Evolutionary conservation across 1,140 invertebrate species (phyloP), one percentile per base, ranked within the genome.

Genomic region (Achroia grisella): DNA sequence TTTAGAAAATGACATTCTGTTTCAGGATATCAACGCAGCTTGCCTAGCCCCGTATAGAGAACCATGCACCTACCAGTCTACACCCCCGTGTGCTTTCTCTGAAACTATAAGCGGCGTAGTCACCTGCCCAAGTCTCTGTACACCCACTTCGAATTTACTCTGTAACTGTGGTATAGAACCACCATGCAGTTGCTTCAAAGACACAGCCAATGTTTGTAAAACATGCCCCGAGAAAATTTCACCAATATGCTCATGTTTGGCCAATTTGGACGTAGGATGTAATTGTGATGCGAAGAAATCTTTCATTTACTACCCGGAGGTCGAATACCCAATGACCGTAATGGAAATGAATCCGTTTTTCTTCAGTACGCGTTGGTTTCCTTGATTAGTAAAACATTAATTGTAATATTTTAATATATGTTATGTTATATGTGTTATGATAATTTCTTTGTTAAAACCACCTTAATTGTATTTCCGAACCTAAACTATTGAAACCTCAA

Each of bases 301-400:
- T 1, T 52, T 39, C 5, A 34, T 64, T 1, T 62, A 63, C 30
- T 75, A 66, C 40, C 66, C 71, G 0, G 66, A 72, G 33, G 69
- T 70, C 0, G 56, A 62, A 4, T 75, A 70, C 36, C 66, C 69
- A 2, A 11, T 56, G 10, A 44, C 53, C 0, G 41, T 56, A 0
- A 39, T 48, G 2, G 69, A 67, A 10, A 50, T 57, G 10, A 63
- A 52, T 10, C 66, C 68, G 0, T 68, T 56, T 10, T 68, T 45
- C 32, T 61, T 48, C 32, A 49, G 37, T 9, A 33, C 45, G 8
- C 63, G 61, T 41, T 57, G 36, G 15, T 48, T 15, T 35, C 39
- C 23, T 31, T 66, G 48, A 23, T 47, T 44, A 33, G 8, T 44
- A 40, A 14, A 35, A n/a, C n/a, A n/a, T n/a, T n/a, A n/a, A n/a